Base-by-base conservation (phyloP, 1,140 invertebrate genomes). In the Sogatella furcifera region DNA sequence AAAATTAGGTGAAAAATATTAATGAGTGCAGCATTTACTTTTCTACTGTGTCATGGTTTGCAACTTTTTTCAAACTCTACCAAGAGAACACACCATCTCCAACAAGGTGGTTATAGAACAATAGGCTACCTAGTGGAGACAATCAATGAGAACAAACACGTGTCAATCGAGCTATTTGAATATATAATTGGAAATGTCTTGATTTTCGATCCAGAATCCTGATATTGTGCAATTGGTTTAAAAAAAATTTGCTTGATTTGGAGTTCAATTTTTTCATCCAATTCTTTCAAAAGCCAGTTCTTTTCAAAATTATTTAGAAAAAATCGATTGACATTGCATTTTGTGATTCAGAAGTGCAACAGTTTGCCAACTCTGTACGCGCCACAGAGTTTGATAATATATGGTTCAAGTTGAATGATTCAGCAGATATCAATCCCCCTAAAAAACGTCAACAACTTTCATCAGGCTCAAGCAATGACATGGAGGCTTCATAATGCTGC, bases 11-110 rank as follows among this genome's bases (percentile, higher is more conserved):
- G 46, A 44, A 43, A 13, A 34, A 61, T 34, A 65, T 65, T 38
- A 52, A 58, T n/a, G 43, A 65, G 28, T 66, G 61, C 53, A 63
- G 58, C 44, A 62, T 60, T 24, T 65, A 61, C 57, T 65, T 63
- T 17, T 21, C 44, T 15, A 58, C 52, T 10, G 38, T 54, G 31
- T 42, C 41, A 31, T 59, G 52, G 13, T 17, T 65, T 13, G 46
- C 58, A n/a, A 15, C 49, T 31, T 65, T 65, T 65, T 63, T 63
- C 54, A 21, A 65, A 59, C 57, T 66, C 63, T 22, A 60, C 31
- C 9, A 61, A 64, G 54, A 43, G 55, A 44, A 15, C 60, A 2
- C 21, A 52, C 31, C 15, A 24, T 22, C 49, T 28, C 55, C 54
- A 24, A 63, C 44, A 34, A 9, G 46, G 52, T 61, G 46, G 55